Percentiles rank a stretch among this genome's conserved stretches.
Evolutionary conservation across 2,113 vertebrate genomes (phyloP).

Genomic region (Indicator maculatus): DNA sequence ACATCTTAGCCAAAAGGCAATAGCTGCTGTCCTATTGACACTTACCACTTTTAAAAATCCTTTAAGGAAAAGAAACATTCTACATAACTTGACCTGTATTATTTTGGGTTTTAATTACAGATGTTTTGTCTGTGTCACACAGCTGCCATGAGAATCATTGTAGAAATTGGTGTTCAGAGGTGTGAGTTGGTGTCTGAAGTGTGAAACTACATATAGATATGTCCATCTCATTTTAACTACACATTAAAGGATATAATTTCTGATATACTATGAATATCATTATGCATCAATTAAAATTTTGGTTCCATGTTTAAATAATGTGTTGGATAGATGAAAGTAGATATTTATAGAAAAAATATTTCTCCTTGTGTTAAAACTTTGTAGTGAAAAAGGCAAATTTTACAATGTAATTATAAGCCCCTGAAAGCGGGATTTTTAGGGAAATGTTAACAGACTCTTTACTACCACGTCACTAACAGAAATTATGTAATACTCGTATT

Average conservation of each 20-base stretch:
- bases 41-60: not conserved
- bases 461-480: not conserved
- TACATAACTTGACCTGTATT: not conserved
- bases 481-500: slow-evolving; percentile 9
- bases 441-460: not conserved
- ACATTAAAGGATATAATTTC: not conserved
- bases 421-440: not conserved
- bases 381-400: not conserved
- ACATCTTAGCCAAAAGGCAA: not conserved
- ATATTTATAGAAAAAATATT: not conserved
- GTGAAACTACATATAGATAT: not conserved
- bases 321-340: not conserved
- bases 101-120: not conserved
- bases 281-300: not conserved
- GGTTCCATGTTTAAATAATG: not conserved
- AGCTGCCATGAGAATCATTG: not conserved
- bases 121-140: not conserved
- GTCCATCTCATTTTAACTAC: not conserved
- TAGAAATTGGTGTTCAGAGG: not conserved
- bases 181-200: not conserved
- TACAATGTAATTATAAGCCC: not conserved
- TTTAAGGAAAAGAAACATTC: not conserved
- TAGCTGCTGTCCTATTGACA: not conserved
- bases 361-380: not conserved
- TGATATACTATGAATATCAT: not conserved